A percentile compares a stretch with the other conserved stretches of the same genome.
These are phyloP conservation scores for Philopedon plagiatum DNA, from an alignment of 2,888 invertebrate genomes.

Conservation along the genomic window DNA sequence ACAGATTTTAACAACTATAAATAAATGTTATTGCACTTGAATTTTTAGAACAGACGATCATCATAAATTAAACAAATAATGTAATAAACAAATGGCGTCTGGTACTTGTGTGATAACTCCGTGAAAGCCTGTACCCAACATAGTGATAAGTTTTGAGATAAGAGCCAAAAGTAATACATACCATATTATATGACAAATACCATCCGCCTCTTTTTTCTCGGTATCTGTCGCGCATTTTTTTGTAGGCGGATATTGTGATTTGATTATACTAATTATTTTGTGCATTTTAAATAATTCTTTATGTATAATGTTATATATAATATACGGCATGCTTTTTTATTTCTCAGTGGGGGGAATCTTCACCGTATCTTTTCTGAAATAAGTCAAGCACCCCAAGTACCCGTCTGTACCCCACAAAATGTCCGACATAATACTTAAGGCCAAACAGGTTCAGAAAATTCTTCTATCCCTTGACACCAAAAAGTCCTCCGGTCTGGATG, in stretches of 20 bases:
- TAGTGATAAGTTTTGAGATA: background rate
- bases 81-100: background rate
- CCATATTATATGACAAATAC: background rate
- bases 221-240: background rate
- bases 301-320: background rate
- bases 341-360: no score
- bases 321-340: no score
- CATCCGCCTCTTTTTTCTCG: conserved; percentile 3
- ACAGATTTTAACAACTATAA: background rate
- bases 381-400: no score
- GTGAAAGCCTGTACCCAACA: conserved; percentile 5
- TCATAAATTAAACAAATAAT: background rate
- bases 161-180: background rate
- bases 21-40: background rate
- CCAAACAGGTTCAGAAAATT: no score
- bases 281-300: no score
- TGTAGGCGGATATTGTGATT: conserved; percentile 1
- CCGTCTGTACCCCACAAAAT: no score
- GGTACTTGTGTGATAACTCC: background rate
- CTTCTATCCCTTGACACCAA: no score
- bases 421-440: no score
- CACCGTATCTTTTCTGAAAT: no score
- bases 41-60: background rate
- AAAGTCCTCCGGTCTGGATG: no score
- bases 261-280: background rate